Percentiles rank a stretch among this genome's conserved stretches.
phyloP scores from a whole-genome alignment of 2,797 vertebrate species.

The Chaunax sp. region DNA sequence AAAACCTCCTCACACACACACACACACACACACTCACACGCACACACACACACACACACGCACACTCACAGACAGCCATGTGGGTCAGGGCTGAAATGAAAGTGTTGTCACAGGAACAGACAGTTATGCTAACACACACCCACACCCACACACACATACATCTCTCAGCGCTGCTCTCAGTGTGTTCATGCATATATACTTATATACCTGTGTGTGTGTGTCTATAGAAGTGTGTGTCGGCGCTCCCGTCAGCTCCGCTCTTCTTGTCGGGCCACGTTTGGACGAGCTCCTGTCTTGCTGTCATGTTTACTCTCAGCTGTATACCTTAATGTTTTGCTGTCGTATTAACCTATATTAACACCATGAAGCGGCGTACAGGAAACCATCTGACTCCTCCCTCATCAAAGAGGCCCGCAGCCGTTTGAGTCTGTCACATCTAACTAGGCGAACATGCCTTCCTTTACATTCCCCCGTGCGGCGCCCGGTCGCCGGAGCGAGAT shows the following conservation, averaged over 20 bases:
- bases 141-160: too few species aligned
- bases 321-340: conserved; percentile 62
- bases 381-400: conserved; percentile 41
- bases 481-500: conserved; percentile 47
- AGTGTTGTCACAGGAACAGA: conserved; percentile 66
- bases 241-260: conserved; percentile 52
- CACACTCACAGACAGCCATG: conserved; percentile 29
- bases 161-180: conserved; percentile 25
- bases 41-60: conserved; percentile 20
- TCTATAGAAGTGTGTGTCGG: conserved; percentile 8
- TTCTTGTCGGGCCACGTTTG: conserved; percentile 55
- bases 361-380: conserved; percentile 17
- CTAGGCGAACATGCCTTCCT: conserved; percentile 58
- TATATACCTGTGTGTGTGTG: conserved; percentile 7
- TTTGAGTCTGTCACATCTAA: conserved; percentile 68
- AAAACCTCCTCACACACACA: conserved; percentile 6
- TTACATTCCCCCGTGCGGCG: conserved; percentile 58
- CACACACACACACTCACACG: conserved; percentile 9
- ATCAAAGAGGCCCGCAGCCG: conserved; percentile 56
- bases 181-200: conserved; percentile 5
- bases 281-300: conserved; percentile 59
- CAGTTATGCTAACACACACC: conserved; percentile 54
- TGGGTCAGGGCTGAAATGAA: conserved; percentile 71
- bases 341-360: conserved; percentile 76
- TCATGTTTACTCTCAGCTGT: conserved; percentile 61